Percentiles rank a stretch among this genome's conserved stretches.
Evolutionary conservation across 2,113 vertebrate species (phyloP).

Genomic region (Engystomops pustulosus): DNA sequence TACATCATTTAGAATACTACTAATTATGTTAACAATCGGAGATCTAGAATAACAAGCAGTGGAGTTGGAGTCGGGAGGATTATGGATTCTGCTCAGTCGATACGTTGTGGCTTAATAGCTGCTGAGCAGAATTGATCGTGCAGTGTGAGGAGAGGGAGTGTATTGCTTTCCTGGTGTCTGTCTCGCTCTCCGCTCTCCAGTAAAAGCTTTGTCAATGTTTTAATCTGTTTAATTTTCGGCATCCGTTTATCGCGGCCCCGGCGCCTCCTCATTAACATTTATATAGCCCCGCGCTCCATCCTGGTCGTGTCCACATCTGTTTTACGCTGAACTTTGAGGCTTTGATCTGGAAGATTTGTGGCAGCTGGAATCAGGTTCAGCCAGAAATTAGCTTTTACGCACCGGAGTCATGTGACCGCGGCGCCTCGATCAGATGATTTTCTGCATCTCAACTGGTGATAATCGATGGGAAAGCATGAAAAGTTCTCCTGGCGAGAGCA

Average conservation of each 20-base stretch:
- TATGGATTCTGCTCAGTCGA: slow-evolving; percentile 13
- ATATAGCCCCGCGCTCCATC: neutral
- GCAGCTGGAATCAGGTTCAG: neutral
- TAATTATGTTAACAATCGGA: slow-evolving; percentile 61
- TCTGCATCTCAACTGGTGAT: neutral
- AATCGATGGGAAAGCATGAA: neutral
- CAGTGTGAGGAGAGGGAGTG: neutral
- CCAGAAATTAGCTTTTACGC: neutral
- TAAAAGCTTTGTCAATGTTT: slow-evolving; percentile 40
- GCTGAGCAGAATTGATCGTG: slow-evolving; percentile 34
- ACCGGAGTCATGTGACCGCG: neutral
- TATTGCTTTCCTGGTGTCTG: slow-evolving; percentile 8
- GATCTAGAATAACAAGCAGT: slow-evolving; percentile 40
- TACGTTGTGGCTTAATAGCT: slow-evolving; percentile 31
- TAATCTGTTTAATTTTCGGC: neutral
- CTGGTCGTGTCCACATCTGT: neutral
- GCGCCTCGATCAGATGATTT: neutral
- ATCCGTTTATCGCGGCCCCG: neutral
- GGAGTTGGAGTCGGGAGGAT: slow-evolving; percentile 57
- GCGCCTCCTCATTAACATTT: neutral
- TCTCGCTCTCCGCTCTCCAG: neutral
- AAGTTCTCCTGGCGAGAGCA: neutral
- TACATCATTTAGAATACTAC: slow-evolving; percentile 41
- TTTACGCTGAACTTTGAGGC: slow-evolving; percentile 24
- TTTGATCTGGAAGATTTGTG: neutral